Evolutionary conservation across 2,113 vertebrate species (phyloP), one percentile per base, ranked within the genome.

Genomic region (Neolamprologus devosi): DNA sequence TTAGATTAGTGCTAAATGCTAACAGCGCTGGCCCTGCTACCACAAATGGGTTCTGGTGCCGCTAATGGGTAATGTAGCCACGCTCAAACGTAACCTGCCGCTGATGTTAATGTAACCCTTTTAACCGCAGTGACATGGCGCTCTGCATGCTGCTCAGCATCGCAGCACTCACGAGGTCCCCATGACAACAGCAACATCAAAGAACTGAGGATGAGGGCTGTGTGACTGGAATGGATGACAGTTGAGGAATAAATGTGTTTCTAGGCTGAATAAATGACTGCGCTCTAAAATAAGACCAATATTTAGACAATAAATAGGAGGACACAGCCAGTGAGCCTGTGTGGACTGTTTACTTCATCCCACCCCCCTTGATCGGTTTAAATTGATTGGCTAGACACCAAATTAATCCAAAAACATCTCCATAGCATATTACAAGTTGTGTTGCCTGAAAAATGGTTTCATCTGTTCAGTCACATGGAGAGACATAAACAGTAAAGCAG

Each of bases 121-220:
- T 94, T 90, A 93, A 94, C 91, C 26, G 16, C 84, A 68, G 70
- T 90, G 93, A 88, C 92, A 85, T 51, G n/a, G 80, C 37, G 28
- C 89, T 93, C 85, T 90, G 91, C 83, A 82, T 92, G 89, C 81
- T 82, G 85, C 87, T 88, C 90, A 83, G 84, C 47, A 28, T 45
- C 23, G 63, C 82, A 80, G 79, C 57, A 26, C 85, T 89, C 81
- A 35, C 26, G 6, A 35, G 33, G 81, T 92, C 26, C 47, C 90
- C 73, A 89, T 92, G 91, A 93, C 87, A 94, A 92, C 90, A 86
- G 90, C 80, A 84, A 80, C 90, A 91, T 90, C 84, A 92, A 91
- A 88, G 84, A 85, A 83, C 23, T 8, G 84, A 80, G 49, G 83
- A 57, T 63, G 83, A 60, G 85, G 68, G 57, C 30, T 68, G 65